Evolutionary conservation across 1,140 invertebrate species (phyloP).

Genomic region (Drosophila truncata): DNA sequence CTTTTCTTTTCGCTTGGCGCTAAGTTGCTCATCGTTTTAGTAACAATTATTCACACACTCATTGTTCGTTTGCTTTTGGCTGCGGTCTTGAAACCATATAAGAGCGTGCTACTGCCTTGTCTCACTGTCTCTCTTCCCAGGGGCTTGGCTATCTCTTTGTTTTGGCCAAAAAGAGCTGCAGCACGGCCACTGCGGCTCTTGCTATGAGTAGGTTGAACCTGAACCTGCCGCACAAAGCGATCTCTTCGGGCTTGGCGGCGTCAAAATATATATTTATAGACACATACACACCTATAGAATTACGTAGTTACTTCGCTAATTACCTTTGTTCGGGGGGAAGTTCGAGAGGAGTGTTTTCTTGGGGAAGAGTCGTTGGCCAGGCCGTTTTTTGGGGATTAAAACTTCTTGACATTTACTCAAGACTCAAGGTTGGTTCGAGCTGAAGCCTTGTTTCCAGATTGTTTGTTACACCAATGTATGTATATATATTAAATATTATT

Average conservation of each 20-base stretch:
- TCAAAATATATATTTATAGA: conserved; percentile 44
- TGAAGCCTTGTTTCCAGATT: neutral
- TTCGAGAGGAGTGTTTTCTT: conserved; percentile 10
- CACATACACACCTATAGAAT: conserved; percentile 50
- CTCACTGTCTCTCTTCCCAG: conserved; percentile 8
- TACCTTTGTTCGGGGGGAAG: conserved; percentile 33
- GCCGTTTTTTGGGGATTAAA: conserved; percentile 18
- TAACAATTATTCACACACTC: conserved; percentile 60
- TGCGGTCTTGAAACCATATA: conserved; percentile 77
- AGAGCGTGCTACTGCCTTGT: conserved; percentile 49
- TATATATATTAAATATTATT: conserved; percentile 24
- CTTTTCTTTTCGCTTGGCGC: conserved; percentile 40
- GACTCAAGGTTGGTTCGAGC: conserved; percentile 24
- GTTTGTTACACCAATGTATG: conserved; percentile 26
- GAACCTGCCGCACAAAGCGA: conserved; percentile 27
- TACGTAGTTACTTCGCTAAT: conserved; percentile 46
- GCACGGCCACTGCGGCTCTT: conserved; percentile 5
- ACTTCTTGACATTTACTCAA: conserved; percentile 14
- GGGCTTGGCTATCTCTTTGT: conserved; percentile 1
- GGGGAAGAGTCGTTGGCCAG: conserved; percentile 35
- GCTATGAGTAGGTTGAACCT: conserved; percentile 25
- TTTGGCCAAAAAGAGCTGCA: conserved; percentile 12
- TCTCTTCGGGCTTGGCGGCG: conserved; percentile 32
- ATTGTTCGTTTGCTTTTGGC: conserved; percentile 57
- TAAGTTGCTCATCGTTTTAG: conserved; percentile 65